phyloP scores from a whole-genome alignment of 2,113 vertebrate species.

The Chionodraco myersi region DNA sequence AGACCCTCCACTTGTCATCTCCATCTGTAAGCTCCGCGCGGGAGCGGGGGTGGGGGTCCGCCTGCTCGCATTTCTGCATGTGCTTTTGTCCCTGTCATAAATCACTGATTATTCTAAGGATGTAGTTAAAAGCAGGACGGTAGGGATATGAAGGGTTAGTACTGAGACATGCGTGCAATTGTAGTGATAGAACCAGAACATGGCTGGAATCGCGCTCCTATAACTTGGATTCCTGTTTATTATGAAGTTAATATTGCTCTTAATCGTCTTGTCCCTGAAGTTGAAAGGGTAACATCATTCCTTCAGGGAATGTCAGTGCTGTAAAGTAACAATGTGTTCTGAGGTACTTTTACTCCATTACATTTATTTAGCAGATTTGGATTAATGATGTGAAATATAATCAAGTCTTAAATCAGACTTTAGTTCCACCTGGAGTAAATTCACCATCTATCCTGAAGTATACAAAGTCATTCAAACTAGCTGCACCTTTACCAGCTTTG shows the following conservation, averaged over 20 bases:
- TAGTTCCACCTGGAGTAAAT: too few relatives aligned
- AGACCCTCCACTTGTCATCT: conserved; percentile 60
- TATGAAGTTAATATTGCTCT: not conserved
- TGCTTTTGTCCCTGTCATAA: conserved; percentile 46
- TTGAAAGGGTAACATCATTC: not conserved
- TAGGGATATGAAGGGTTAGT: not conserved
- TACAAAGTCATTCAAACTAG: too few relatives aligned
- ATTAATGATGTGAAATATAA: too few relatives aligned
- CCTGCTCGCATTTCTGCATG: conserved; percentile 30
- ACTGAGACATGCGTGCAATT: not conserved
- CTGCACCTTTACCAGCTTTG: too few relatives aligned
- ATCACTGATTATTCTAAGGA: conserved; percentile 30
- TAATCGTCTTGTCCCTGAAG: too few relatives aligned
- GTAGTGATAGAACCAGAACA: not conserved
- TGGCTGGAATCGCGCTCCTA: not conserved
- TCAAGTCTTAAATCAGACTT: too few relatives aligned
- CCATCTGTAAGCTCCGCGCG: conserved; percentile 14
- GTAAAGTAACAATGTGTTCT: too few relatives aligned
- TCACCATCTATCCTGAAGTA: too few relatives aligned
- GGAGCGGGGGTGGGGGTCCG: conserved; percentile 9
- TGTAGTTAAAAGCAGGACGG: conserved; percentile 6
- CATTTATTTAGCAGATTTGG: too few relatives aligned
- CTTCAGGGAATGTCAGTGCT: too few relatives aligned
- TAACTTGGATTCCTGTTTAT: conserved; percentile 12
- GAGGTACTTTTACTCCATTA: too few relatives aligned